Base-by-base conservation (phyloP, 2,888 invertebrate genomes). In the Stegophylla sp. region DNA sequence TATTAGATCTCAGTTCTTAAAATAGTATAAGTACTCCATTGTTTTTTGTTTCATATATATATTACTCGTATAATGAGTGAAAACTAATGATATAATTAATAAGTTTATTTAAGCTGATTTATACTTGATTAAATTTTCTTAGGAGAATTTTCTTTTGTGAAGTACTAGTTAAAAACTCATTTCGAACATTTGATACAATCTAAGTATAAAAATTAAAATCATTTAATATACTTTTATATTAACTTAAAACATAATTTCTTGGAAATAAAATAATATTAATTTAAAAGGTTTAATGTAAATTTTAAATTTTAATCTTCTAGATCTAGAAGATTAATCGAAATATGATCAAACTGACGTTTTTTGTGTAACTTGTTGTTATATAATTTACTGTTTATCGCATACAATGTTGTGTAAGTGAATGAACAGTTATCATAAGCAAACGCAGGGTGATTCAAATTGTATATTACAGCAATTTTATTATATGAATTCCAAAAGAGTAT, bases 261-360 rank as follows among this genome's bases (percentile, higher is more conserved):
- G 28, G 61, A 61, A 61, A 17, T 61, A 9, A 61, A 61, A 61
- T 61, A 61, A n/a, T n/a, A n/a, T n/a, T 26, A 26, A 17, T 26
- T 61, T 61, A 28, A 61, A 34, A 28, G 17, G 17, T 34, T 34
- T 34, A 34, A 7, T 9, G 28, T 61, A 61, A 34, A 17, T 61
- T 53, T 53, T n/a, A n/a, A 5, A 34, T 7, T 34, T 34, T 34
- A 34, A 34, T 34, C 34, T 34, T 34, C 34, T 34, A n/a, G n/a
- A n/a, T n/a, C n/a, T n/a, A n/a, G n/a, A n/a, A n/a, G n/a, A n/a
- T n/a, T n/a, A n/a, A n/a, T n/a, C n/a, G n/a, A n/a, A n/a, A n/a
- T n/a, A 34, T 34, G 7, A 34, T 34, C 4, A 5, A 34, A 34
- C 34, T 34, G 34, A 5, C 34, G 3, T 34, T 34, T 34, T 34